These are phyloP conservation scores for Leptopilina myrica DNA, from an alignment of 2,888 invertebrate genomes.

Conservation along the genomic window DNA sequence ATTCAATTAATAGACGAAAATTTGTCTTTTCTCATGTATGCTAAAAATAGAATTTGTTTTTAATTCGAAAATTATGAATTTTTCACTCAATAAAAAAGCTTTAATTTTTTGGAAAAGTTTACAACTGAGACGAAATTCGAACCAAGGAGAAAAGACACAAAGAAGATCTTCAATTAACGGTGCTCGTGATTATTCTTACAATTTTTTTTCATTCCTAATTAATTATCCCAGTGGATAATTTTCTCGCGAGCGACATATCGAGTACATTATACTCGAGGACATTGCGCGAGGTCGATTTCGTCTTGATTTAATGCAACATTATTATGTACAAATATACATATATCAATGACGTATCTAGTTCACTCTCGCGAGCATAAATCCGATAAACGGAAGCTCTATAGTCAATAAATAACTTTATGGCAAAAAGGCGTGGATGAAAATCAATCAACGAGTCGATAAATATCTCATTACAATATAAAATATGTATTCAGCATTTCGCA, in stretches of 20 bases:
- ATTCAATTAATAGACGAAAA: too few relatives aligned
- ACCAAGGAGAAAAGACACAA: too few relatives aligned
- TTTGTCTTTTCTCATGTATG: too few relatives aligned
- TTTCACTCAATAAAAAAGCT: too few relatives aligned
- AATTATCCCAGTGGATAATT: slow-evolving; percentile 8
- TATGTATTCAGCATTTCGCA: too few relatives aligned
- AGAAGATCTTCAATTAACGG: too few relatives aligned
- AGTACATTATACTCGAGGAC: slow-evolving; percentile 36
- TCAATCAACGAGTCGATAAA: slow-evolving; percentile 18
- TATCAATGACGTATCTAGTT: slow-evolving; percentile 42
- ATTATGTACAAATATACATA: slow-evolving; percentile 22
- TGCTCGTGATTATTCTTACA: too few relatives aligned
- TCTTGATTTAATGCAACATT: slow-evolving; percentile 38
- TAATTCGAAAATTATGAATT: too few relatives aligned
- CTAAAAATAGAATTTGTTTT: too few relatives aligned
- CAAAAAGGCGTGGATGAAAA: slow-evolving; percentile 13
- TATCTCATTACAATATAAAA: slow-evolving; percentile 7
- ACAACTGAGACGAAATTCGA: too few relatives aligned
- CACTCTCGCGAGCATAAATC: slow-evolving; percentile 39
- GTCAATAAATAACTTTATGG: slow-evolving; percentile 16
- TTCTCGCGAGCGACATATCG: slow-evolving; percentile 16
- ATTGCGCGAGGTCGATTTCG: slow-evolving; percentile 35
- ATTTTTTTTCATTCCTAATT: not conserved
- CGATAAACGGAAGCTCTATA: slow-evolving; percentile 38
- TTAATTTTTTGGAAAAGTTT: too few relatives aligned